A percentile compares a stretch with the other conserved stretches of the same genome.
Evolutionary conservation across 1,140 invertebrate genomes (phyloP).

Genomic region (Riptortus pedestris): DNA sequence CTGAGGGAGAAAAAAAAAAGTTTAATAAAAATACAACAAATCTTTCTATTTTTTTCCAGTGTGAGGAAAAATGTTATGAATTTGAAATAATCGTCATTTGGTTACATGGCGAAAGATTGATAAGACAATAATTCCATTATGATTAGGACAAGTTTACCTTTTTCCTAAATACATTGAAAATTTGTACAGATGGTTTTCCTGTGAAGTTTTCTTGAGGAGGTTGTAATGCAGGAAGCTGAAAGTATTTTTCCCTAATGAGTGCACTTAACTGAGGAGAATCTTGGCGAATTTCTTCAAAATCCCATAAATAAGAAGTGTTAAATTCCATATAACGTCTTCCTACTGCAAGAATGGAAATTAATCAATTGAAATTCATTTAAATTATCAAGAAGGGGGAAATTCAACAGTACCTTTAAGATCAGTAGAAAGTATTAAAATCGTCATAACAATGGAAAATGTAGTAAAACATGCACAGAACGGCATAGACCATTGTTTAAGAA

Average conservation of each 20-base stretch:
- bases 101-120: no score
- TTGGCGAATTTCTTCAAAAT: slow-evolving; percentile 25
- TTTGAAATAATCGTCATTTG: no score
- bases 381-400: not conserved
- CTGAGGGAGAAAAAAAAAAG: slow-evolving; percentile 41
- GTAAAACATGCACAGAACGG: slow-evolving; percentile 29
- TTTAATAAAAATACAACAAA: slow-evolving; percentile 6
- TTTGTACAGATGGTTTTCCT: not conserved
- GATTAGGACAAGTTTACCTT: no score
- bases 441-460: slow-evolving; percentile 29
- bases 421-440: slow-evolving; percentile 26
- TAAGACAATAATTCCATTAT: no score
- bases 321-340: slow-evolving; percentile 4
- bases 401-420: slow-evolving; percentile 25
- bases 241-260: slow-evolving; percentile 21
- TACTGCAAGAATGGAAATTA: not conserved
- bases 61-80: no score
- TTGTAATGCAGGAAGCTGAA: slow-evolving; percentile 11
- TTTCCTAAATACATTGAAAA: slow-evolving; percentile 1
- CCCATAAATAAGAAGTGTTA: slow-evolving; percentile 15
- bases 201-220: not conserved
- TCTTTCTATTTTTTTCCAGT: not conserved
- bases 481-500: slow-evolving; percentile 20
- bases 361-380: not conserved
- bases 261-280: slow-evolving; percentile 20